Percentiles rank a stretch among this genome's conserved stretches.
Evolutionary conservation across 2,113 vertebrate species (phyloP).

Genomic region (Laterallus jamaicensis): DNA sequence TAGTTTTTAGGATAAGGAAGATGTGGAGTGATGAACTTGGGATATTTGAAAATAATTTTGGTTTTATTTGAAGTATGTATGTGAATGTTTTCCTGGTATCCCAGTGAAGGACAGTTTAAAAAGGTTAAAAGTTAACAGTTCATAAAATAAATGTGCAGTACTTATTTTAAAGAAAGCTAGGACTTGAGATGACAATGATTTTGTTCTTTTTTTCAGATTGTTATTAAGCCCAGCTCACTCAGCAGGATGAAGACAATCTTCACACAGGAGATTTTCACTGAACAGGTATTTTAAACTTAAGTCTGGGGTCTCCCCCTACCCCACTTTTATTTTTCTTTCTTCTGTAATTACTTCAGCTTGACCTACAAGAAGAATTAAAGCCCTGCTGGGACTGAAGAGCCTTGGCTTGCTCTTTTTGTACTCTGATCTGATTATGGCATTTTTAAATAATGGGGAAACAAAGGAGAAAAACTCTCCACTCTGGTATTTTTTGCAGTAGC

Average conservation of each 20-base stretch:
- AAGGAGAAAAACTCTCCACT: not conserved
- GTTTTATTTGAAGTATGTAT: not conserved
- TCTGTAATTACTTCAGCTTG: not conserved
- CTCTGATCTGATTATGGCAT: not conserved
- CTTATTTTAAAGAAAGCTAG: not conserved
- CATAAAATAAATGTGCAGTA: not conserved
- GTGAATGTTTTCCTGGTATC: not conserved
- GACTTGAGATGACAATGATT: not conserved
- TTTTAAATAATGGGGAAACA: not conserved
- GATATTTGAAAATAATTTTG: not conserved
- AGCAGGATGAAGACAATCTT: constrained; percentile 99
- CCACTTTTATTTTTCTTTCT: too few relatives aligned
- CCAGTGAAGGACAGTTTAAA: not conserved
- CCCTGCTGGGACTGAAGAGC: not conserved
- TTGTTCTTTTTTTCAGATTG: constrained; percentile 82
- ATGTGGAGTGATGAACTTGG: not conserved
- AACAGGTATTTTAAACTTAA: constrained; percentile 83
- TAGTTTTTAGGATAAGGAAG: not conserved
- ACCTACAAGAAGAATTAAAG: not conserved
- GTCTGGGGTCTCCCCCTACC: rapidly evolving
- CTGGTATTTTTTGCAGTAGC: not conserved
- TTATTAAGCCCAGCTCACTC: constrained; percentile 96
- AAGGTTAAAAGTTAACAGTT: not conserved
- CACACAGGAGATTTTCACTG: constrained; percentile 99
- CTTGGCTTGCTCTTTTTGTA: not conserved